Conservation (phyloP, 1,140 invertebrate genomes). For the Neodiprion pinetum region DNA sequence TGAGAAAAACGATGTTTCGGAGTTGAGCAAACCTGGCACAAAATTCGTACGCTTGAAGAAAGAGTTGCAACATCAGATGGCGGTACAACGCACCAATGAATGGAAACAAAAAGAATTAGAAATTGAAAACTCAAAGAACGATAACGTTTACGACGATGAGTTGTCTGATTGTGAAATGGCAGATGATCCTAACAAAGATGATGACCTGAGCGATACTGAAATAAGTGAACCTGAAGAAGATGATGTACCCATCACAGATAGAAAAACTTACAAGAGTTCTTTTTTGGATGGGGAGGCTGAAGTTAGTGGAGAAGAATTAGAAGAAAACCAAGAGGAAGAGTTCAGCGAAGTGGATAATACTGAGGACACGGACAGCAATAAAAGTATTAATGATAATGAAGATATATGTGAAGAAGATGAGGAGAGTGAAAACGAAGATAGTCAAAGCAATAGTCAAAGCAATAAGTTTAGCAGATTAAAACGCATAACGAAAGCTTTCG, state of each 20-base stretch:
- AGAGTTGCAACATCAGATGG: conserved; percentile 70
- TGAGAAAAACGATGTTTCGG: conserved; percentile 38
- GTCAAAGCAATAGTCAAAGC: conserved; percentile 35
- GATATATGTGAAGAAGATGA: conserved; percentile 44
- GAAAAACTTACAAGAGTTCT: conserved; percentile 36
- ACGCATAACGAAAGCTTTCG: conserved; percentile 49
- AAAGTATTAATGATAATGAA: conserved; percentile 42
- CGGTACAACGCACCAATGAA: conserved; percentile 66
- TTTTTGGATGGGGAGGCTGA: conserved; percentile 57
- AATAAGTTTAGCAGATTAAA: conserved; percentile 36
- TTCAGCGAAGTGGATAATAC: conserved; percentile 40
- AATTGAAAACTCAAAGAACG: conserved; percentile 42
- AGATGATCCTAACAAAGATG: conserved; percentile 38
- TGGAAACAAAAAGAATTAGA: conserved; percentile 67
- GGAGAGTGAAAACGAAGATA: conserved; percentile 48
- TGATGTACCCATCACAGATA: conserved; percentile 38
- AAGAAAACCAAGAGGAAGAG: conserved; percentile 55
- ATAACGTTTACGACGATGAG: conserved; percentile 40
- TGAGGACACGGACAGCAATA: conserved; percentile 25
- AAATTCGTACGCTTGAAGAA: conserved; percentile 68
- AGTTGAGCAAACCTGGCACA: conserved; percentile 66
- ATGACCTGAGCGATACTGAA: conserved; percentile 25
- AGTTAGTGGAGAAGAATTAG: conserved; percentile 42
- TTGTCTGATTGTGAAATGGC: conserved; percentile 40
- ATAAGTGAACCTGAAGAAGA: conserved; percentile 50